Evolutionary conservation across 2,113 vertebrate species (phyloP).

Genomic region (Nematolebias whitei): DNA sequence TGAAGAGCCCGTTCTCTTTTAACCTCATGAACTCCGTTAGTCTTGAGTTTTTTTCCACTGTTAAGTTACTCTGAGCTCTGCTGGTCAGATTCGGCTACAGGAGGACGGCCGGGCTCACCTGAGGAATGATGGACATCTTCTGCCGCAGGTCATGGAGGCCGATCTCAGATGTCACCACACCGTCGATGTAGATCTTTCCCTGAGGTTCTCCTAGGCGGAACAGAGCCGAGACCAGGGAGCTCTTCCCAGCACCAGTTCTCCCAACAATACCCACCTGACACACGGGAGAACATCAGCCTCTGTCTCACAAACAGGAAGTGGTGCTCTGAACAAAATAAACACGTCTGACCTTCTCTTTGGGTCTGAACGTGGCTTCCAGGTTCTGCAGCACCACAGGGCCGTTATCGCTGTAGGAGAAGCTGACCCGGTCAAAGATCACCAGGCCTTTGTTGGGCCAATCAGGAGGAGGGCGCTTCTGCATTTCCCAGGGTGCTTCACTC

Average conservation of each 20-base stretch:
- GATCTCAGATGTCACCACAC: slow-evolving; percentile 87
- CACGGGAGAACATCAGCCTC: neutral
- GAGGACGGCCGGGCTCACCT: slow-evolving; percentile 73
- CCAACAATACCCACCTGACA: slow-evolving; percentile 92
- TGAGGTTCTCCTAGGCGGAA: slow-evolving; percentile 92
- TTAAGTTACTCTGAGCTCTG: neutral
- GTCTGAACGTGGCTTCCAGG: slow-evolving; percentile 84
- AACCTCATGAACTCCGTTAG: too few species aligned
- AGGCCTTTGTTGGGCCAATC: slow-evolving; percentile 89
- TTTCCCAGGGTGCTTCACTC: slow-evolving; percentile 93
- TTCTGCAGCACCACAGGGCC: slow-evolving; percentile 87
- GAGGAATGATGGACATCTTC: slow-evolving; percentile 98
- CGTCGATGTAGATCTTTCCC: slow-evolving; percentile 92
- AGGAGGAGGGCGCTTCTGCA: slow-evolving; percentile 81
- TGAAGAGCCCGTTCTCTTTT: too few species aligned
- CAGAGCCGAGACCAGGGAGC: slow-evolving; percentile 92
- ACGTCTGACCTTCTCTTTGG: slow-evolving; percentile 87
- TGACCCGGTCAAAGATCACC: slow-evolving; percentile 90
- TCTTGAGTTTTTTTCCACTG: too few species aligned
- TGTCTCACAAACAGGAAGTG: neutral
- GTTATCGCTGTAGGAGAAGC: slow-evolving; percentile 87
- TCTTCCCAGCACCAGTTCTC: slow-evolving; percentile 94
- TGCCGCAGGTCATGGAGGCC: slow-evolving; percentile 92
- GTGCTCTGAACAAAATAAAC: neutral
- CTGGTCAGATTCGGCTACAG: neutral